Percentiles rank a stretch among this genome's conserved stretches.
These are phyloP conservation scores for Todus mexicanus DNA, from an alignment of 2,797 vertebrate genomes.

Conservation along the genomic window DNA sequence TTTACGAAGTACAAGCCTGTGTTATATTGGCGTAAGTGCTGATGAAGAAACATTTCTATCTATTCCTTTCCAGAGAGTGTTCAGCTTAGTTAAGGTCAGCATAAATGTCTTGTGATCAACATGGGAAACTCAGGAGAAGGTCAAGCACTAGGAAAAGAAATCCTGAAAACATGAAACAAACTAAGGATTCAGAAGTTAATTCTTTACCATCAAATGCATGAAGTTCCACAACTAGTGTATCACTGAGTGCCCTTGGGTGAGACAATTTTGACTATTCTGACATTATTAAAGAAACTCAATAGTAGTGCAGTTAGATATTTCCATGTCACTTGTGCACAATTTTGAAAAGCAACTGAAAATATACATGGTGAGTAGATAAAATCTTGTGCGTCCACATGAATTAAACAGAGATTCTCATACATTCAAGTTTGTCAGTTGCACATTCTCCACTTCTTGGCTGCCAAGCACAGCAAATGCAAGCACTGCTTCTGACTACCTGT, in stretches of 20 bases:
- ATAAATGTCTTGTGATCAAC: constrained; percentile 49
- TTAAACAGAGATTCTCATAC: not conserved
- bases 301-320: not conserved
- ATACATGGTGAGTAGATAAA: not conserved
- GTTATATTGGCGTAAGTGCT: not conserved
- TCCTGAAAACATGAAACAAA: not conserved
- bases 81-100: constrained; percentile 36
- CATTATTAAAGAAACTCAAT: constrained; percentile 12
- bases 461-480: constrained; percentile 3
- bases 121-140: constrained; percentile 23
- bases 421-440: constrained; percentile 11
- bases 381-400: not conserved
- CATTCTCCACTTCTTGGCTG: constrained; percentile 3
- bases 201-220: constrained; percentile 13
- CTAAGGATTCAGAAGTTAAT: constrained; percentile 1
- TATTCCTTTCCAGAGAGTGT: constrained; percentile 26
- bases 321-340: not conserved
- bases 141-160: not conserved
- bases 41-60: constrained; percentile 43
- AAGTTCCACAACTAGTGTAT: constrained; percentile 36
- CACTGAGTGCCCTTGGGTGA: not conserved
- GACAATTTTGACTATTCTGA: not conserved
- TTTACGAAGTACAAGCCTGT: constrained; percentile 29
- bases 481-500: constrained; percentile 2
- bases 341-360: not conserved